A percentile compares a stretch with the other conserved stretches of the same genome.
These are phyloP conservation scores for Trissolcus japonicus DNA, from an alignment of 2,888 invertebrate genomes.

Conservation along the genomic window DNA sequence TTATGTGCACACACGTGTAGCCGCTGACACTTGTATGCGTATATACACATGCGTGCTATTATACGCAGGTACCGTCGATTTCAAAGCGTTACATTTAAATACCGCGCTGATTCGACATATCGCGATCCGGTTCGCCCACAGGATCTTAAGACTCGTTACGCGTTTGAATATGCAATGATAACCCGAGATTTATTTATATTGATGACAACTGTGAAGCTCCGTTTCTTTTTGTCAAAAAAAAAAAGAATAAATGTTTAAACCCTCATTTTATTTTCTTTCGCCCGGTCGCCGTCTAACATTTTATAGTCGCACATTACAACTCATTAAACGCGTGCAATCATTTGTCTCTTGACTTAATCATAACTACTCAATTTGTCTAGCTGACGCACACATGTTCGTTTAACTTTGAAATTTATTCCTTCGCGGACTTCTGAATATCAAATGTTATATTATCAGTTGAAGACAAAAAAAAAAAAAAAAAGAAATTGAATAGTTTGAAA, in stretches of 20 bases:
- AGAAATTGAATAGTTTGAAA: background rate
- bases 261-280: slow-evolving; percentile 7
- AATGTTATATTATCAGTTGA: background rate
- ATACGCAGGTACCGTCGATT: slow-evolving; percentile 62
- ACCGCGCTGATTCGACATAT: slow-evolving; percentile 72
- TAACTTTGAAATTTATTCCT: background rate
- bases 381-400: background rate
- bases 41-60: slow-evolving; percentile 39
- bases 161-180: slow-evolving; percentile 75
- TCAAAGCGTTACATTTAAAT: slow-evolving; percentile 69
- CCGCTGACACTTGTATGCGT: slow-evolving; percentile 16
- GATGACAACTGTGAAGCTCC: slow-evolving; percentile 67
- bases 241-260: background rate
- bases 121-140: slow-evolving; percentile 76
- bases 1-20: slow-evolving; percentile 25
- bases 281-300: background rate
- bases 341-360: background rate
- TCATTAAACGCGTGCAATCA: slow-evolving; percentile 13
- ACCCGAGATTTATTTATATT: slow-evolving; percentile 73
- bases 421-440: background rate
- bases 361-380: background rate
- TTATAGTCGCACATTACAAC: slow-evolving; percentile 12
- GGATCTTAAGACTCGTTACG: slow-evolving; percentile 62
- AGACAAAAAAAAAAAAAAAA: background rate
- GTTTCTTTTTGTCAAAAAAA: slow-evolving; percentile 52